phyloP scores from a whole-genome alignment of 2,113 vertebrate species.

The Sinosuthora webbiana region DNA sequence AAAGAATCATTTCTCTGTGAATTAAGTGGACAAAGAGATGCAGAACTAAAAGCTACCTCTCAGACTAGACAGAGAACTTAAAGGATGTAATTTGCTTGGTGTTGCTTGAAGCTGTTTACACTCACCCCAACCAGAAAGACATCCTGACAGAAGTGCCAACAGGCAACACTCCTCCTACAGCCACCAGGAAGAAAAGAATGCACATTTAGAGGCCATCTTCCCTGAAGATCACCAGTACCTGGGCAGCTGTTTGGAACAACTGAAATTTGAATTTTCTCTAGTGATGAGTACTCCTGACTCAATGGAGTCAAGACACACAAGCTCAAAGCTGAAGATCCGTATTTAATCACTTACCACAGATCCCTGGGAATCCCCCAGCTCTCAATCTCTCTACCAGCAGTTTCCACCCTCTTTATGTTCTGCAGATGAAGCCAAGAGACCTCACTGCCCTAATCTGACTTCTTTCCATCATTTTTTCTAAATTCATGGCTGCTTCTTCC shows the following conservation, averaged over 20 bases:
- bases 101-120: slow-evolving; percentile 25
- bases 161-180: slow-evolving; percentile 68
- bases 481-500: neutral
- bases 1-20: slow-evolving; percentile 46
- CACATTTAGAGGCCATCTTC: slow-evolving; percentile 48
- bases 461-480: neutral
- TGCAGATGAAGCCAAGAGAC: neutral
- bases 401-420: neutral
- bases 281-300: slow-evolving; percentile 38
- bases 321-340: neutral
- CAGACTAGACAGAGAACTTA: slow-evolving; percentile 11
- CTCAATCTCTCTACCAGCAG: neutral
- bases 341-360: slow-evolving; percentile 8
- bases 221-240: neutral
- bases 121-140: slow-evolving; percentile 75
- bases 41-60: slow-evolving; percentile 55
- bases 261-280: slow-evolving; percentile 25
- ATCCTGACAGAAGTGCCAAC: slow-evolving; percentile 74
- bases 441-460: neutral
- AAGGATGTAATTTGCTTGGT: slow-evolving; percentile 30
- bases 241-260: neutral
- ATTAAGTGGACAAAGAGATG: slow-evolving; percentile 41
- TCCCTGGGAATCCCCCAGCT: neutral
- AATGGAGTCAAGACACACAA: neutral
- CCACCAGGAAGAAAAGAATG: slow-evolving; percentile 67